A percentile compares a stretch with the other conserved stretches of the same genome.
Evolutionary conservation across 2,113 vertebrate genomes (phyloP).

Genomic region (Puma concolor): DNA sequence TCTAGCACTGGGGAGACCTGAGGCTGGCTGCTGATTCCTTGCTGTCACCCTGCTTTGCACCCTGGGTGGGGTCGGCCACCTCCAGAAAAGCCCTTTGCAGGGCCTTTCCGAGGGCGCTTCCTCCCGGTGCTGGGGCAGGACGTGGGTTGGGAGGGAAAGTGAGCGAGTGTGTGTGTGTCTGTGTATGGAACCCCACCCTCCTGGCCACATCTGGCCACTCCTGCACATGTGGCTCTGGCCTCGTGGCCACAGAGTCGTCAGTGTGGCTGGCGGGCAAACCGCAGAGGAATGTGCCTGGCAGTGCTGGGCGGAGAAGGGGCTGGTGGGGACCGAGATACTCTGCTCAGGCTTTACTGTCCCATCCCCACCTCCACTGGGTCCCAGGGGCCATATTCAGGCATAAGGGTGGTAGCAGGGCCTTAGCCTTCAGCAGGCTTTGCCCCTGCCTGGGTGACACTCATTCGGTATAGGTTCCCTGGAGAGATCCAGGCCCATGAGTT

Average conservation of each 20-base stretch:
- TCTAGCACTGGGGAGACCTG: not conserved
- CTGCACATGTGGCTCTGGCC: conserved; percentile 78
- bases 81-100: not conserved
- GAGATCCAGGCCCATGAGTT: not conserved
- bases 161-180: not conserved
- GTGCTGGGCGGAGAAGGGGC: not conserved
- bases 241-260: conserved; percentile 79
- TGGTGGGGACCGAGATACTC: not conserved
- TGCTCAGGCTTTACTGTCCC: not conserved
- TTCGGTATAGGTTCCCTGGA: not conserved
- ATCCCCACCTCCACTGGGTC: not conserved
- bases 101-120: not conserved
- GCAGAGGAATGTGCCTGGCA: conserved; percentile 70
- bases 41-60: not conserved
- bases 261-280: conserved; percentile 70
- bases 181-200: conserved; percentile 64
- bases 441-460: not conserved
- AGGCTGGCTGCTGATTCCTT: not conserved
- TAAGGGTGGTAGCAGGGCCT: not conserved
- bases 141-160: not conserved
- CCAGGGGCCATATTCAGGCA: not conserved
- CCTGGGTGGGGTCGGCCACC: not conserved
- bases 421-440: not conserved
- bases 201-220: conserved; percentile 71
- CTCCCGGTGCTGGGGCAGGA: not conserved